Conservation (phyloP, 2,113 vertebrate genomes). For the Nipponia nippon region DNA sequence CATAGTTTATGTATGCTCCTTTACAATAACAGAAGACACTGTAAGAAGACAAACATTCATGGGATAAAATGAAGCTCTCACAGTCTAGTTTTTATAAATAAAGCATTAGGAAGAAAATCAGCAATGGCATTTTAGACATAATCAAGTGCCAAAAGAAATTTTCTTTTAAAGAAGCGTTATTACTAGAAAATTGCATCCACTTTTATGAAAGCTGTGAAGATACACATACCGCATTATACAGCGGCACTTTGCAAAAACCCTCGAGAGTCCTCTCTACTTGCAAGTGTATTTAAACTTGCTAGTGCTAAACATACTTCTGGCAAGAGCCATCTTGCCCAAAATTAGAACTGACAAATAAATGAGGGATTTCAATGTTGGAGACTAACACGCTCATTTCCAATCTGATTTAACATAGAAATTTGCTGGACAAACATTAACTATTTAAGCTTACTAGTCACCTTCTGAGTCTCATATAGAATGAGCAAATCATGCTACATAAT, state of each 20-base stretch:
- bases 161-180: neutral
- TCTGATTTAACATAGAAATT: neutral
- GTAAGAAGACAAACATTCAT: neutral
- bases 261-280: neutral
- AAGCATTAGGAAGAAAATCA: neutral
- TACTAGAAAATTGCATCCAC: neutral
- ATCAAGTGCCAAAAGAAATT: neutral
- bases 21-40: neutral
- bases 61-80: neutral
- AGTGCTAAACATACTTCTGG: neutral
- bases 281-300: neutral
- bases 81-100: neutral
- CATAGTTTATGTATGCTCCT: neutral
- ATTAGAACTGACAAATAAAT: neutral
- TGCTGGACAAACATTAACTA: neutral
- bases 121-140: neutral
- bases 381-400: neutral
- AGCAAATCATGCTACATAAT: neutral
- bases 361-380: neutral
- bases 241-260: neutral
- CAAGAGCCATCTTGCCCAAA: neutral
- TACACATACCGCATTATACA: neutral
- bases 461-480: neutral
- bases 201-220: neutral
- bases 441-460: neutral